These are phyloP conservation scores for Orthosia gracilis DNA, from an alignment of 2,888 invertebrate species.

Conservation along the genomic window DNA sequence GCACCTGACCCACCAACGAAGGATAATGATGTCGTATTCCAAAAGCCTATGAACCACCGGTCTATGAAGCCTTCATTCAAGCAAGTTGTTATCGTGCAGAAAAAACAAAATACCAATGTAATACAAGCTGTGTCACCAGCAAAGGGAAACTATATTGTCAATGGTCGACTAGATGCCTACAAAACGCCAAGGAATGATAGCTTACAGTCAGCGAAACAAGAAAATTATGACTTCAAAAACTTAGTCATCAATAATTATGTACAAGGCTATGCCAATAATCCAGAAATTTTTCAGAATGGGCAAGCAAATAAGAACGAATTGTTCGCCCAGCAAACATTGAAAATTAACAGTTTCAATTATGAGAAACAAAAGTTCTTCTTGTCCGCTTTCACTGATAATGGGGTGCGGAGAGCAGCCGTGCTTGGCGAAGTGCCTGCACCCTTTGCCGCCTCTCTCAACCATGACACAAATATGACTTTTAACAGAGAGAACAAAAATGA, in stretches of 20 bases:
- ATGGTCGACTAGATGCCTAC: conserved; percentile 66
- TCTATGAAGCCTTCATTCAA: conserved; percentile 74
- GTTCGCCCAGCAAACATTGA: conserved; percentile 64
- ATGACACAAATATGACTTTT: conserved; percentile 44
- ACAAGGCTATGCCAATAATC: conserved; percentile 69
- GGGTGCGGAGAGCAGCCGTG: conserved; percentile 51
- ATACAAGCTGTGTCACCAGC: conserved; percentile 51
- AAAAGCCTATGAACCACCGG: conserved; percentile 71
- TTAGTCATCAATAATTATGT: conserved; percentile 76
- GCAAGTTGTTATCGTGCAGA: conserved; percentile 80
- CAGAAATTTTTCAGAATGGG: conserved; percentile 67
- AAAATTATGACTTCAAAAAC: conserved; percentile 81
- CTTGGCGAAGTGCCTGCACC: conserved; percentile 55
- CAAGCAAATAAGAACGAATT: conserved; percentile 65
- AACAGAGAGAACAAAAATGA: conserved; percentile 62
- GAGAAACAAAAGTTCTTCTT: conserved; percentile 76
- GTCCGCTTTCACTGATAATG: conserved; percentile 70
- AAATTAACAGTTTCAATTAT: conserved; percentile 71
- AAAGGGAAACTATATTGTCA: conserved; percentile 66
- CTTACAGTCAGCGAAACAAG: conserved; percentile 65
- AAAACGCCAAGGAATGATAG: conserved; percentile 63
- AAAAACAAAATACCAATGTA: conserved; percentile 66
- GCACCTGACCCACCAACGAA: conserved; percentile 73
- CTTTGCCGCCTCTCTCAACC: conserved; percentile 48
- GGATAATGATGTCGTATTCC: conserved; percentile 71